These are phyloP conservation scores for Artibeus jamaicensis DNA, from an alignment of 2,797 vertebrate species.

Conservation along the genomic window DNA sequence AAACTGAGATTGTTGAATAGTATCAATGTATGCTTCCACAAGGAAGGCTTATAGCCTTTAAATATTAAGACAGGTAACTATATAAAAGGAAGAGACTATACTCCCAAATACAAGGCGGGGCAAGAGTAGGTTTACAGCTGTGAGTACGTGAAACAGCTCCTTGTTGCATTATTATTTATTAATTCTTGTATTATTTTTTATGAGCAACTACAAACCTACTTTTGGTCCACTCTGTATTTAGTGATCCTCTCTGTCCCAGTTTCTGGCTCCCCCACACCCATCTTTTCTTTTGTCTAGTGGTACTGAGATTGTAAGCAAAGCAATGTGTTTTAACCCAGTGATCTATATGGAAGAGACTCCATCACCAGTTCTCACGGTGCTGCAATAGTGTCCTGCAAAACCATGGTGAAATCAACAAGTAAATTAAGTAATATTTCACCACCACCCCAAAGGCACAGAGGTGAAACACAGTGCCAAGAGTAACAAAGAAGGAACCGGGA, in stretches of 20 bases:
- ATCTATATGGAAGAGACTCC: neutral
- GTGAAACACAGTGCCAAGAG: neutral
- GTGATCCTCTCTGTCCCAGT: neutral
- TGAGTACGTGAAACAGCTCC: neutral
- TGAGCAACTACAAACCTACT: neutral
- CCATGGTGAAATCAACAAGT: neutral
- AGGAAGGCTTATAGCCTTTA: neutral
- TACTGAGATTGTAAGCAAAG: neutral
- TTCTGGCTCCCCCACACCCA: neutral
- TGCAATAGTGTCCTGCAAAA: neutral
- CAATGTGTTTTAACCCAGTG: neutral
- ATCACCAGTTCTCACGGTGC: neutral
- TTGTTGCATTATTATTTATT: neutral
- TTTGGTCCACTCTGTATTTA: neutral
- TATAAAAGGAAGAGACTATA: neutral
- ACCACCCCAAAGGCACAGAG: neutral
- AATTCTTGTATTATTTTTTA: neutral
- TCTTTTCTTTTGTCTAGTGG: neutral
- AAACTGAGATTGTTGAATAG: neutral
- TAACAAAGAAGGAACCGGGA: neutral
- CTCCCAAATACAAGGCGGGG: neutral
- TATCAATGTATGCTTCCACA: slow-evolving; percentile 48
- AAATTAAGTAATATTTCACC: neutral
- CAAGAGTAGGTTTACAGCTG: neutral
- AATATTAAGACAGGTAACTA: slow-evolving; percentile 37